Conservation (phyloP, 2,888 invertebrate genomes). For the Andrena bicolor region DNA sequence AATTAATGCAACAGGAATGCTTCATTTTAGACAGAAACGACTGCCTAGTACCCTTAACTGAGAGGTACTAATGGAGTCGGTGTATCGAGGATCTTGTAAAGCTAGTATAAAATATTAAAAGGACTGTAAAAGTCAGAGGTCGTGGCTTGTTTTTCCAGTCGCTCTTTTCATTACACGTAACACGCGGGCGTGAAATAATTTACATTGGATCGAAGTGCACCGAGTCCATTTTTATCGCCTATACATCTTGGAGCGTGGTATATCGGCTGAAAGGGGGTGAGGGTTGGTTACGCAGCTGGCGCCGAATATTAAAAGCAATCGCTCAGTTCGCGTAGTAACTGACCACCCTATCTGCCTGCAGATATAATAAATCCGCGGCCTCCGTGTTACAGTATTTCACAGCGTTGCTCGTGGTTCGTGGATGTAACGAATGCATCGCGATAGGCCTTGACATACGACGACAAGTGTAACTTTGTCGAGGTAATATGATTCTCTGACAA, state of each 20-base stretch:
- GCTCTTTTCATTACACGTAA: background rate
- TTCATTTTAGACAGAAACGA: no score
- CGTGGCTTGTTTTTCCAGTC: background rate
- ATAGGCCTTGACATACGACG: slow-evolving; percentile 27
- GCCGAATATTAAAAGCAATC: slow-evolving; percentile 83
- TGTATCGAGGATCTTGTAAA: no score
- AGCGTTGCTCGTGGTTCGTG: slow-evolving; percentile 47
- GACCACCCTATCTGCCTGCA: slow-evolving; percentile 75
- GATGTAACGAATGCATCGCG: slow-evolving; percentile 50
- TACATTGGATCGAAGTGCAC: slow-evolving; percentile 49
- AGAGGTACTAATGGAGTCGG: no score
- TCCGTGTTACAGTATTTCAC: slow-evolving; percentile 62
- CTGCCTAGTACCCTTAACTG: no score
- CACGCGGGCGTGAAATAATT: slow-evolving; percentile 51
- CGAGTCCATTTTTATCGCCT: slow-evolving; percentile 77
- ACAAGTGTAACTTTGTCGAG: slow-evolving; percentile 9
- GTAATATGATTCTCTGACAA: slow-evolving; percentile 10
- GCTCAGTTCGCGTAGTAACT: slow-evolving; percentile 81
- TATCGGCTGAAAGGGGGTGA: slow-evolving; percentile 44
- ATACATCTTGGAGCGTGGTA: slow-evolving; percentile 67
- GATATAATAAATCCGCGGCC: slow-evolving; percentile 64
- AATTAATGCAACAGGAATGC: no score
- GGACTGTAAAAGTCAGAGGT: background rate
- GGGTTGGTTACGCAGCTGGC: slow-evolving; percentile 75
- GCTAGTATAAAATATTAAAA: no score